These are phyloP conservation scores for Leptocoma aspasia DNA, from an alignment of 2,113 vertebrate species.

Conservation along the genomic window DNA sequence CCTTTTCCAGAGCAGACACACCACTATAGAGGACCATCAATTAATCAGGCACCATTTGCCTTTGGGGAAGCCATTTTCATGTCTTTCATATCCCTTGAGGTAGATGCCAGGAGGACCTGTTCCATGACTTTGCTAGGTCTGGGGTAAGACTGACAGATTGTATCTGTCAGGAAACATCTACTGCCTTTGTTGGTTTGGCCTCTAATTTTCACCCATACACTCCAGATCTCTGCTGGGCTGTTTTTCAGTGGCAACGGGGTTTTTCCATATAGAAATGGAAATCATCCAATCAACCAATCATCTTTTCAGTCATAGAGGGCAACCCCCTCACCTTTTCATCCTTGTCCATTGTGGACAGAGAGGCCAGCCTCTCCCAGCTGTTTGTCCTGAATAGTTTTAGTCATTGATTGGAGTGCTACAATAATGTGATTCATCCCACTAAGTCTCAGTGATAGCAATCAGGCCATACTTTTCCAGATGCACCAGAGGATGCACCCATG, in stretches of 20 bases:
- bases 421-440: background rate
- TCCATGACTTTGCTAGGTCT: background rate
- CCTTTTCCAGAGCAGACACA: background rate
- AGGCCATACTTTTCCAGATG: background rate
- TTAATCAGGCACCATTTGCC: background rate
- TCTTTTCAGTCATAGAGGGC: background rate
- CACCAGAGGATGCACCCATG: background rate
- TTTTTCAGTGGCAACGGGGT: background rate
- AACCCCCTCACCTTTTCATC: background rate
- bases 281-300: background rate
- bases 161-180: background rate
- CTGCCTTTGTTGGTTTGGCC: background rate
- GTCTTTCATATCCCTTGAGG: background rate
- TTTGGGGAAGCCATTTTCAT: background rate
- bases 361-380: background rate
- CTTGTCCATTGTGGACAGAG: background rate
- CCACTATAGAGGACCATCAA: background rate
- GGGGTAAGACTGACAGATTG: background rate
- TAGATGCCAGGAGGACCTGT: background rate
- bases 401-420: background rate
- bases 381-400: background rate
- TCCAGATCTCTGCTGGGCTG: background rate
- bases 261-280: background rate
- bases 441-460: accelerated
- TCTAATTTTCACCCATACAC: background rate